phyloP scores from a whole-genome alignment of 2,113 vertebrate species.

The Cygnus buccinator region DNA sequence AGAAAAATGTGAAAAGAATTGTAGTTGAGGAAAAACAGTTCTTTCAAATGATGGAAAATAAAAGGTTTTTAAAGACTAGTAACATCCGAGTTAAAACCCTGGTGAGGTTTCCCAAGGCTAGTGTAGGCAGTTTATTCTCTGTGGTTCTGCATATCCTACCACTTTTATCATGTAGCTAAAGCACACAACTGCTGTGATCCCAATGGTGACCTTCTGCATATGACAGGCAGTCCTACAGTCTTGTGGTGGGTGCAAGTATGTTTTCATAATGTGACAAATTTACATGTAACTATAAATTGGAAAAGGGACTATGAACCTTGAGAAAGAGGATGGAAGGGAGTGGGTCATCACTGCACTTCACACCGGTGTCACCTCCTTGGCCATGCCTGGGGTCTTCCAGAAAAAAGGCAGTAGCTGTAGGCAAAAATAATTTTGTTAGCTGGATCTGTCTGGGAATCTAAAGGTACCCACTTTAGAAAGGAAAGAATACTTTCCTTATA shows the following conservation, averaged over 20 bases:
- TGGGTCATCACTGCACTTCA: neutral
- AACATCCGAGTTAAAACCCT: neutral
- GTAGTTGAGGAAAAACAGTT: accelerated
- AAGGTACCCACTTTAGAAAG: neutral
- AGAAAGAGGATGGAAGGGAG: neutral
- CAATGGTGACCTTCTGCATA: neutral
- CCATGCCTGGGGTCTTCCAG: neutral
- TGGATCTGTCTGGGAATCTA: neutral
- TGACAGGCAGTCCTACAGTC: neutral
- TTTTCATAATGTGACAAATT: neutral
- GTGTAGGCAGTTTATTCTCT: neutral
- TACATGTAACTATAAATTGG: neutral
- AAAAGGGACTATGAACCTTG: neutral
- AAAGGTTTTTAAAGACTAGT: neutral
- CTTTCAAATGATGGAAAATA: neutral
- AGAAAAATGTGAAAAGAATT: neutral
- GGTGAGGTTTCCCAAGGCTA: neutral
- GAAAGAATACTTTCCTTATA: neutral
- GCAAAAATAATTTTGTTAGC: neutral
- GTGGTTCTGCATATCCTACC: neutral
- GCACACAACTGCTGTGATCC: neutral
- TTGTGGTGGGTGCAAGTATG: neutral
- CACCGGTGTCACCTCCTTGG: neutral
- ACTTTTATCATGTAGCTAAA: neutral
- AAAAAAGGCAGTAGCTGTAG: neutral